phyloP scores from a whole-genome alignment of 2,113 vertebrate genomes.

The Beaufortia kweichowensis region DNA sequence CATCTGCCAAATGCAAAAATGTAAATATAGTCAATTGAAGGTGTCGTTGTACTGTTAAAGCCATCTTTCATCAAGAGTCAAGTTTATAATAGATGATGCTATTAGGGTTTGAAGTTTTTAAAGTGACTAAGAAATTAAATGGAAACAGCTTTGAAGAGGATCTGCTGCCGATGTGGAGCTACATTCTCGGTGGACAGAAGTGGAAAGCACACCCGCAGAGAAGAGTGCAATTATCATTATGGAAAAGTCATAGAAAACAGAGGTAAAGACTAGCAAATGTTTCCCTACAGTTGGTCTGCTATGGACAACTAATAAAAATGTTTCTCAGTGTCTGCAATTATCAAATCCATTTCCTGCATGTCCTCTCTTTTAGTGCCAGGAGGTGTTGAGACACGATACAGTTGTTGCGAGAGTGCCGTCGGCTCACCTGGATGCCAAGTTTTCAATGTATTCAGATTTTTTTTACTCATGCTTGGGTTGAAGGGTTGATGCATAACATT shows the following conservation, averaged over 20 bases:
- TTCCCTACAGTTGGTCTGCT: neutral
- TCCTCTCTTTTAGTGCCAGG: conserved; percentile 69
- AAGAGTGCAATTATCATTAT: conserved; percentile 82
- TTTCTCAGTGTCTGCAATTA: neutral
- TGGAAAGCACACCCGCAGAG: conserved; percentile 73
- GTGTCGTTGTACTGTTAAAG: neutral
- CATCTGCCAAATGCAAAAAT: neutral
- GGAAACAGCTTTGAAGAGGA: conserved; percentile 71
- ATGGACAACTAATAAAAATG: no score
- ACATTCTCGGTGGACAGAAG: conserved; percentile 69
- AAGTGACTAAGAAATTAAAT: conserved; percentile 17
- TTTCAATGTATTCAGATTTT: conserved; percentile 65
- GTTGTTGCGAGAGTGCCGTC: conserved; percentile 78
- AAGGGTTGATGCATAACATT: neutral
- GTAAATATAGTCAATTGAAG: neutral
- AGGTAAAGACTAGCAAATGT: conserved; percentile 63
- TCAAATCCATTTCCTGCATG: neutral
- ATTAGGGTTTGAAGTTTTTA: conserved; percentile 4
- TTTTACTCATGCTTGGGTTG: neutral
- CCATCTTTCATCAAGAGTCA: neutral
- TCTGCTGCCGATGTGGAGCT: conserved; percentile 79
- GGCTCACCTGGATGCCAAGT: conserved; percentile 76
- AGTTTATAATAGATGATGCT: neutral
- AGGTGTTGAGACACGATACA: conserved; percentile 76
- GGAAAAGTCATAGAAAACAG: conserved; percentile 71